phyloP scores from a whole-genome alignment of 2,797 vertebrate species.

The Silurus lanzhouensis region DNA sequence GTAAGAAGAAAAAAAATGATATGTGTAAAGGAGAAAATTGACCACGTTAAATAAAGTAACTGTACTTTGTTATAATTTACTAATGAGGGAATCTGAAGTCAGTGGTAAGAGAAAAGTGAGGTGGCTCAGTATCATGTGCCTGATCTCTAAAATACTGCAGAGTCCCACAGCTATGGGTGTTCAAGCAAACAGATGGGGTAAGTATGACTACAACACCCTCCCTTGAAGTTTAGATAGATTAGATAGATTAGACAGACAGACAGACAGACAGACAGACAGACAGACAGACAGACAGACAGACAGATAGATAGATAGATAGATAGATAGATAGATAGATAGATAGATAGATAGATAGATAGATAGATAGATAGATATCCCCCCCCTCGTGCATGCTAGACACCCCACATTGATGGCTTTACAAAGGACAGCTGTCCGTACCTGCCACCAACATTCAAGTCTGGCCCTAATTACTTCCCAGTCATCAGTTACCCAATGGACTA shows the following conservation, averaged over 20 bases:
- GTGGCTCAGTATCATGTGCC: not conserved
- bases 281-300: too few relatives aligned
- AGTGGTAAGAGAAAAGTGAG: conserved; percentile 3
- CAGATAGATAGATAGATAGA: too few relatives aligned
- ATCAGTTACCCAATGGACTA: conserved; percentile 62
- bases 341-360: too few relatives aligned
- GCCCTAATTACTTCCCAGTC: conserved; percentile 66
- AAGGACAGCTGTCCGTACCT: conserved; percentile 65
- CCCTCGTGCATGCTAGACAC: conserved; percentile 44
- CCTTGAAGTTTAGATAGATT: not conserved
- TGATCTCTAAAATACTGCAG: conserved; percentile 18
- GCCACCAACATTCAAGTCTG: conserved; percentile 60
- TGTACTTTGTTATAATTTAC: not conserved
- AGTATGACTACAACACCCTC: conserved; percentile 44
- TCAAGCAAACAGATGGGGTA: conserved; percentile 61
- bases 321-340: too few relatives aligned
- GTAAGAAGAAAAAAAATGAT: not conserved
- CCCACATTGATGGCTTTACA: conserved; percentile 53
- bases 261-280: too few relatives aligned
- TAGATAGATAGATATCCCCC: too few relatives aligned
- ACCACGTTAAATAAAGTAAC: not conserved
- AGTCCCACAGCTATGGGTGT: conserved; percentile 47
- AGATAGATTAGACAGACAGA: too few relatives aligned
- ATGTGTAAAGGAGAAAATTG: not conserved
- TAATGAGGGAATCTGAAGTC: not conserved